Base-by-base conservation (phyloP, 1,140 invertebrate species). In the Drosophila mauritiana region DNA sequence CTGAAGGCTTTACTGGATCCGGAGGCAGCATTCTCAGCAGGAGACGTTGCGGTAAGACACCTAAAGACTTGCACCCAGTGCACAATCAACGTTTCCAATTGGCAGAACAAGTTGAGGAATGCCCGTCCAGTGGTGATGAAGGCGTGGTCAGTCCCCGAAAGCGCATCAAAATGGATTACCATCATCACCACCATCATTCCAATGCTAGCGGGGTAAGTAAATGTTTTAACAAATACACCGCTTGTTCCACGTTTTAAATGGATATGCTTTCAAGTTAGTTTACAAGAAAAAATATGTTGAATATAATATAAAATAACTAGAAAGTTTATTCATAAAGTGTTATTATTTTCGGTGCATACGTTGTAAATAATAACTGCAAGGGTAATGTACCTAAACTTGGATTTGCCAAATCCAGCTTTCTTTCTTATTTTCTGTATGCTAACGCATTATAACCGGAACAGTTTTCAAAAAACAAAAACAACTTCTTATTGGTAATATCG, bases 11-110 rank as follows among this genome's bases (percentile, higher is more conserved):
- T 37, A 40, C 53, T 20, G 63, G 56, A n/a, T 25, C 37, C 13
- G 43, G 37, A 22, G 34, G 12, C 46, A 67, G 13, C 40, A 52
- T 13, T 13, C 42, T 56, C 1, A 54, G 52, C 56, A 81, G 91
- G 11, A 74, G 91, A 39, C 91, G 91, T 78, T 84, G 91, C 83
- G 92, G 90, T 75, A 92, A 92, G 79, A 81, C 73, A 78, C 42
- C 83, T 49, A 85, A 86, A 79, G 91, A 96, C 81, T 95, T 96
- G 51, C 95, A 78, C 68, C 94, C 95, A 78, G 92, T 96, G 45
- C 95, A 96, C 80, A 96, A 96, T 90, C 95, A 95, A 85, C 93
- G 95, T 42, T 95, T 95, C 5, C 95, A 95, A 81, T 93, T 96
- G 34, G 85, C 96, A 20, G 95, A 96, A 84, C 95, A 96, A 83